Evolutionary conservation across 2,797 vertebrate genomes (phyloP), one percentile per base, ranked within the genome.

Genomic region (Macroramphosus scolopax): DNA sequence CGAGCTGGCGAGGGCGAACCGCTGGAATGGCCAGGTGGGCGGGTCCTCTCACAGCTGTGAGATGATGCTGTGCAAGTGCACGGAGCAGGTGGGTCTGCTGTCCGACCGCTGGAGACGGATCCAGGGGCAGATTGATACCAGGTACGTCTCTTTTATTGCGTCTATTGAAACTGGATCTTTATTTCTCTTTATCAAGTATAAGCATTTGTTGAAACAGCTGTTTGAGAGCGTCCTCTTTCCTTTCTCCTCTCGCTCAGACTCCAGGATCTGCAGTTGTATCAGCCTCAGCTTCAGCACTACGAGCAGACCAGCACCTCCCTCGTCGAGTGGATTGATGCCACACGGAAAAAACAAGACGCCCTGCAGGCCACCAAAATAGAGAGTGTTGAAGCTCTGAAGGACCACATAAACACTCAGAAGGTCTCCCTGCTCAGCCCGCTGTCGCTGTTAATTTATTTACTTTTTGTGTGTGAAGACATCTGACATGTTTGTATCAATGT

Each of bases 21-120:
- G 93, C 68, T 88, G 92, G 78, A 93, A 94, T 34, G 68, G 84
- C 2, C 91, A 95, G 69, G 85, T 92, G 45, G 87, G 85, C 10
- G 89, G 90, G 10, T 54, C 89, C 7, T 92, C 87, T 42, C 85
- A 90, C 4, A 86, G 92, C 26, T 96, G 94, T 50, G 92, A 96
- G 48, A 76, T 95, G 75, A 94, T 95, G 72, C 83, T 97, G 51
- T 89, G 88, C 20, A 94, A 93, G 50, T 95, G 93, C 77, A 78
- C 14, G 1, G 93, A 97, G 49, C 92, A 91, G 56, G 93, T 94
- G 62, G 80, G 43, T 5, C 88, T 92, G 76, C 83, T 98, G 20
- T 90, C 87, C 1, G 93, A 95, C 47, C 94, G 96, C 60, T 98
- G 95, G 95, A 93, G 90, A 72, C 91, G 93, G 47, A 92, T 94